A percentile compares a stretch with the other conserved stretches of the same genome.
Evolutionary conservation across 2,888 invertebrate genomes (phyloP).

Genomic region (Galerucella calmariensis): DNA sequence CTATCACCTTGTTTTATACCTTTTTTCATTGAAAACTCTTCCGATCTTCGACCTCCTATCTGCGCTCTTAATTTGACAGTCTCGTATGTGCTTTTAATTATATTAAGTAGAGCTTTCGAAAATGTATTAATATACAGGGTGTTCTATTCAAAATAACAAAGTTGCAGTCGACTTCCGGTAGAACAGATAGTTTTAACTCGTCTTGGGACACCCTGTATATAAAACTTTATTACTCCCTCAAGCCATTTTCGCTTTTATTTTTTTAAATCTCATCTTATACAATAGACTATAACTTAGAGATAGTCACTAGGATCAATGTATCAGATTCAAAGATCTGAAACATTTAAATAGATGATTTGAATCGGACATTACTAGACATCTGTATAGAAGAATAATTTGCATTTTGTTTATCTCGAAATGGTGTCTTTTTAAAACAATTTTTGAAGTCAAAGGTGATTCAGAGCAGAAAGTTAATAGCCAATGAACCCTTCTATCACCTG

Average conservation of each 20-base stretch:
- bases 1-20: too few species aligned
- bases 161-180: too few species aligned
- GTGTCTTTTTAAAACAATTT: background rate
- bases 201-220: too few species aligned
- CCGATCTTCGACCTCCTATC: too few species aligned
- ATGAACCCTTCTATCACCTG: background rate
- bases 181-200: too few species aligned
- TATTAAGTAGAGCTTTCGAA: too few species aligned
- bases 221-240: background rate
- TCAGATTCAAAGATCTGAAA: conserved; percentile 16
- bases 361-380: conserved; percentile 7
- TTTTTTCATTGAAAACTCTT: too few species aligned
- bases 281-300: conserved; percentile 20
- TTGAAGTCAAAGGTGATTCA: conserved; percentile 18
- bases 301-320: conserved; percentile 9
- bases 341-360: background rate
- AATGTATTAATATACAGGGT: too few species aligned
- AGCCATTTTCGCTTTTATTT: background rate
- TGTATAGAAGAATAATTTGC: conserved; percentile 30
- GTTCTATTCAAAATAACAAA: too few species aligned
- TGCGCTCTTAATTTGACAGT: too few species aligned
- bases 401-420: conserved; percentile 19
- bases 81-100: too few species aligned
- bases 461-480: background rate
- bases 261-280: background rate